A percentile compares a stretch with the other conserved stretches of the same genome.
Evolutionary conservation across 2,797 vertebrate species (phyloP).

Genomic region (Chrysocyon brachyurus): DNA sequence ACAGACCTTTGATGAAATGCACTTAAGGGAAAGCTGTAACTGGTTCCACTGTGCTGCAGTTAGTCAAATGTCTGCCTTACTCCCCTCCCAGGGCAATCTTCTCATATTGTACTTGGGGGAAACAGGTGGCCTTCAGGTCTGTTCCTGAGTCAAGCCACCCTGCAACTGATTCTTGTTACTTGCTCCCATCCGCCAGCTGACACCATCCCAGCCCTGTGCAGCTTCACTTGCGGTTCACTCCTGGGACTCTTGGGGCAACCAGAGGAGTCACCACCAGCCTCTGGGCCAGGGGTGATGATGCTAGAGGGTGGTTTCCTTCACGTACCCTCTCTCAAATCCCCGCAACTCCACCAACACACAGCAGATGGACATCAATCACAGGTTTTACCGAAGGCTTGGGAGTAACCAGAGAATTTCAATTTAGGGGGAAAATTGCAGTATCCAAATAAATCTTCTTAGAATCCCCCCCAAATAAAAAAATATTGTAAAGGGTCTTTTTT

Average conservation of each 20-base stretch:
- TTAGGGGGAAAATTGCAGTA: background rate
- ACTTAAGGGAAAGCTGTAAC: background rate
- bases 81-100: background rate
- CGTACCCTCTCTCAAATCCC: background rate
- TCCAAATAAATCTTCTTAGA: constrained; percentile 38
- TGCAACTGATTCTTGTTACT: background rate
- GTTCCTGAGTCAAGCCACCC: background rate
- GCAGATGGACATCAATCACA: background rate
- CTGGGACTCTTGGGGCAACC: background rate
- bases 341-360: background rate
- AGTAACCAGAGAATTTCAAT: background rate
- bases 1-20: background rate
- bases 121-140: background rate
- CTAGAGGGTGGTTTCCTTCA: background rate
- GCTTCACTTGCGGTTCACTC: background rate
- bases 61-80: background rate
- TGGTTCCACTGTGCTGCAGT: background rate
- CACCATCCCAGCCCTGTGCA: background rate
- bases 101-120: background rate
- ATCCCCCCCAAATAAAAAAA: background rate
- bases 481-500: constrained; percentile 24
- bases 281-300: fast-evolving
- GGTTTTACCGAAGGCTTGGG: background rate
- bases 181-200: background rate
- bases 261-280: background rate